These are phyloP conservation scores for Rhyacichthys aspro DNA, from an alignment of 2,797 vertebrate genomes.

Conservation along the genomic window DNA sequence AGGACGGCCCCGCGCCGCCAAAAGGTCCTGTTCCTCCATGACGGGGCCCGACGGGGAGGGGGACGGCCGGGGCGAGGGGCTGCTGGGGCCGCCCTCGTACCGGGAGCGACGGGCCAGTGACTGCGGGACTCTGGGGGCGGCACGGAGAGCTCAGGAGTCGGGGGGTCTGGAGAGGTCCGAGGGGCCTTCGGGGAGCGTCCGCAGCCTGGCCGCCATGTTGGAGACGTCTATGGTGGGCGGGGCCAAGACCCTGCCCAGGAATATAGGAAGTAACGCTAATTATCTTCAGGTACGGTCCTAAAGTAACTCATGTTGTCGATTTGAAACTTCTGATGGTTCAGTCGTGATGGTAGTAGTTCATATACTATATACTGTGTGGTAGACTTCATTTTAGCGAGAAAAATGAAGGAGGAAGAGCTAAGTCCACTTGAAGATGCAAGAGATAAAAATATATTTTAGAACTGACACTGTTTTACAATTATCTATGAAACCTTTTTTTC, in stretches of 20 bases:
- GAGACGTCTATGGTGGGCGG: conserved; percentile 92
- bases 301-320: too few species aligned
- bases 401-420: too few species aligned
- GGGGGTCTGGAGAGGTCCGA: conserved; percentile 71
- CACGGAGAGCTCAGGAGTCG: conserved; percentile 67
- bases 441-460: too few species aligned
- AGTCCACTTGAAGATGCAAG: too few species aligned
- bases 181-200: conserved; percentile 89
- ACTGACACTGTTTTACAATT: too few species aligned
- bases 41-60: conserved; percentile 86
- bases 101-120: conserved; percentile 89
- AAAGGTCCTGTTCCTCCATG: conserved; percentile 96
- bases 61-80: conserved; percentile 71
- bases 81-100: conserved; percentile 74
- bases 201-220: conserved; percentile 94
- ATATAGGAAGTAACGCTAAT: conserved; percentile 61
- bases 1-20: conserved; percentile 93
- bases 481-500: too few species aligned
- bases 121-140: conserved; percentile 79
- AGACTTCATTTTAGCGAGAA: too few species aligned
- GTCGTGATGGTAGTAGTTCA: too few species aligned
- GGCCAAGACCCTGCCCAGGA: conserved; percentile 77
- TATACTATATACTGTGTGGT: too few species aligned
- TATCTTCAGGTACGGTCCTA: conserved; percentile 71
- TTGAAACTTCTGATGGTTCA: too few species aligned